phyloP scores from a whole-genome alignment of 2,888 invertebrate genomes.

The Nomada fabriciana region DNA sequence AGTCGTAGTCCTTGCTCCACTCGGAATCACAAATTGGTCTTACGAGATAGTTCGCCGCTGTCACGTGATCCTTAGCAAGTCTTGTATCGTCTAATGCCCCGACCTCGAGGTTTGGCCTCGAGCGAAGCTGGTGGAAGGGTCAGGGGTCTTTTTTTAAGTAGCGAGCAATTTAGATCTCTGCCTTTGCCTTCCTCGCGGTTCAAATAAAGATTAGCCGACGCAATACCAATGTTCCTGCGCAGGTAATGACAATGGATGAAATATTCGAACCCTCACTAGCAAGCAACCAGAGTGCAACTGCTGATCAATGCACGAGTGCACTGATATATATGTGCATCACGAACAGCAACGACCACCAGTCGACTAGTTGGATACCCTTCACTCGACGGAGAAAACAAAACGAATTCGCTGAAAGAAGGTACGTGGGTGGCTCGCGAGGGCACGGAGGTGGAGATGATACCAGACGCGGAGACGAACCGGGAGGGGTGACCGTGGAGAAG shows the following conservation, averaged over 20 bases:
- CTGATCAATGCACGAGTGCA: slow-evolving; percentile 44
- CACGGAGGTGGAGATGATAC: slow-evolving; percentile 56
- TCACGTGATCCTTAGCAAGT: slow-evolving; percentile 47
- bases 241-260: not conserved
- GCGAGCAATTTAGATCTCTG: no score
- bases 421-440: slow-evolving; percentile 59
- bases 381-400: slow-evolving; percentile 75
- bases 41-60: slow-evolving; percentile 51
- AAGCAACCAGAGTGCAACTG: slow-evolving; percentile 17
- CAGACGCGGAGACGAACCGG: slow-evolving; percentile 62
- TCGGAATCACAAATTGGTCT: slow-evolving; percentile 71
- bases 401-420: slow-evolving; percentile 66
- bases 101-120: slow-evolving; percentile 55
- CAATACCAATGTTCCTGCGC: not conserved
- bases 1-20: slow-evolving; percentile 68
- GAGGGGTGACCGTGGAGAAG: slow-evolving; percentile 66
- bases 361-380: slow-evolving; percentile 72
- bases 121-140: slow-evolving; percentile 20
- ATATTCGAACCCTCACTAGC: slow-evolving; percentile 65
- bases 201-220: not conserved
- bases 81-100: slow-evolving; percentile 47
- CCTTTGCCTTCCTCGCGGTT: not conserved
- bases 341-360: slow-evolving; percentile 50
- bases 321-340: slow-evolving; percentile 38
- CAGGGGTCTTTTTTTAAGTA: not conserved